These are phyloP conservation scores for Anorthoa munda DNA, from an alignment of 2,888 invertebrate species.

Conservation along the genomic window DNA sequence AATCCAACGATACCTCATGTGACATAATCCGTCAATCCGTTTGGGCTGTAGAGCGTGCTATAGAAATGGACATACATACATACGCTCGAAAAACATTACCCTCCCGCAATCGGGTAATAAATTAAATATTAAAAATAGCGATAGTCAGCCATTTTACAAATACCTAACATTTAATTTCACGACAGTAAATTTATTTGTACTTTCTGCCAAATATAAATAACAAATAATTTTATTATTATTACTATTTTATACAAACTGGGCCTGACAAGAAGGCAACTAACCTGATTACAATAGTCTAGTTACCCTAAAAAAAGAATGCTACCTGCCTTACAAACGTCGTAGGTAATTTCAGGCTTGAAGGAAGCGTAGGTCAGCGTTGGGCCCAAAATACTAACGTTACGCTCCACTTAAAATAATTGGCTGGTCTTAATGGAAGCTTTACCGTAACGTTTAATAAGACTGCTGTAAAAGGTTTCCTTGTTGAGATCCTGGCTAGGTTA, in stretches of 20 bases:
- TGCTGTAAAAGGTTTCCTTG: conserved; percentile 20
- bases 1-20: no score
- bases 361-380: conserved; percentile 34
- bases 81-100: no score
- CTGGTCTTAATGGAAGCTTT: conserved; percentile 42
- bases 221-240: no score
- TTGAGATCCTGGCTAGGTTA: neutral
- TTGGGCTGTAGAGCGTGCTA: no score
- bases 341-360: conserved; percentile 41
- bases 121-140: no score
- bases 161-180: no score
- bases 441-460: conserved; percentile 41
- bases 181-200: no score
- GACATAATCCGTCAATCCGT: no score
- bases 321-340: conserved; percentile 19
- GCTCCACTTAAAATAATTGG: conserved; percentile 57
- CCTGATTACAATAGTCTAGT: neutral
- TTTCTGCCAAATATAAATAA: no score
- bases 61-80: no score
- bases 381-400: conserved; percentile 40
- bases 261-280: neutral
- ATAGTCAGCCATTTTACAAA: no score
- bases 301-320: conserved; percentile 9
- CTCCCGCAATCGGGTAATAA: no score
- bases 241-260: neutral